A percentile compares a stretch with the other conserved stretches of the same genome.
Conservation (phyloP, 1,140 invertebrate species). For the Metopolophium dirhodum region DNA sequence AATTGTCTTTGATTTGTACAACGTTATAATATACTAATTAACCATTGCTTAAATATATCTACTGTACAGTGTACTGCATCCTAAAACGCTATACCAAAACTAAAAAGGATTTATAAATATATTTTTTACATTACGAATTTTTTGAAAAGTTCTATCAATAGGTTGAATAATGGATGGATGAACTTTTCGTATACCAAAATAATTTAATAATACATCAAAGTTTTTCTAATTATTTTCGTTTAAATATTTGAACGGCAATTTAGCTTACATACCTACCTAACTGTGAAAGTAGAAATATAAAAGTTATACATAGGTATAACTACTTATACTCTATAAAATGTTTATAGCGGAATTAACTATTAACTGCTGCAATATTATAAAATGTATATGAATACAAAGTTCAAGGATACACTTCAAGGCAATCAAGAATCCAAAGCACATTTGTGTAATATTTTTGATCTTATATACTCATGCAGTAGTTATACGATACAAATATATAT, state of each 20-base stretch:
- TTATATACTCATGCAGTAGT: neutral
- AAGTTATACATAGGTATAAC: neutral
- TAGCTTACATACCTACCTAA: neutral
- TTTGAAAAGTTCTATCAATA: neutral
- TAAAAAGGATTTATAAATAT: neutral
- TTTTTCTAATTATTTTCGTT: neutral
- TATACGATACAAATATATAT: neutral
- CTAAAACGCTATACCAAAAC: neutral
- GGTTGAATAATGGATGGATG: neutral
- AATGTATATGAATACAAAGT: slow-evolving; percentile 8
- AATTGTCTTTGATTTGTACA: neutral
- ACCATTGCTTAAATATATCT: too few species aligned
- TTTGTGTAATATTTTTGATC: neutral
- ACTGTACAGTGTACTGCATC: too few species aligned
- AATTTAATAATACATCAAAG: slow-evolving; percentile 2
- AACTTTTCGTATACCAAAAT: neutral
- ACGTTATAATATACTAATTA: neutral
- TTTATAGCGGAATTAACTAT: neutral
- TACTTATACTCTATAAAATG: neutral
- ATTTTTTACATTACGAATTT: neutral
- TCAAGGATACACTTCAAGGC: slow-evolving; percentile 32
- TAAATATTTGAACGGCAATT: neutral
- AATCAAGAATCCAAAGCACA: slow-evolving; percentile 23
- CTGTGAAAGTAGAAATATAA: slow-evolving; percentile 8
- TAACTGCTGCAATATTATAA: neutral